Evolutionary conservation across 2,797 vertebrate species (phyloP), one percentile per base, ranked within the genome.

Genomic region (Anolis apletophallus): DNA sequence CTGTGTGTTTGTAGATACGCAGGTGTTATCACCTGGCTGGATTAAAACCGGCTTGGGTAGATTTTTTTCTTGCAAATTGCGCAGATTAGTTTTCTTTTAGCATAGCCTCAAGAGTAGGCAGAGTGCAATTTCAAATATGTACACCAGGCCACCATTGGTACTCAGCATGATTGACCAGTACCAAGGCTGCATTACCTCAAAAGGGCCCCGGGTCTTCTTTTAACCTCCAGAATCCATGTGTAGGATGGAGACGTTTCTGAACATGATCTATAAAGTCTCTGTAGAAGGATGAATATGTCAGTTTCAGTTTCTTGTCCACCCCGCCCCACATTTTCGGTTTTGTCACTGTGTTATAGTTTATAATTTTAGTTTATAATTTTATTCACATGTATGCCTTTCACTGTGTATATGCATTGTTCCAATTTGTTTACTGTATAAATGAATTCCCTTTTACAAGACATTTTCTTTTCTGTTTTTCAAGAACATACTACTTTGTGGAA

Each of bases 41-140:
- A 52, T 64, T 67, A 52, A 86, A 80, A 86, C 78, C 52, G 23
- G 78, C 71, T 52, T 59, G 54, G 64, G 40, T 80, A 34, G 84
- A 80, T 80, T 73, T 86, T 85, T 64, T 59, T 13, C 23, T 59
- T 34, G 32, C 16, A 10, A 36, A 68, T 52, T 69, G 64, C 23
- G 32, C 61, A 77, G 76, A 19, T 86, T 52, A 19, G 77, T 86
- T 80, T 81, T 67, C 23, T 19, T 74, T 86, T 74, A 64, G 40
- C 55, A 17, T 10, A 61, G 82, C 6, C 36, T 75, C 57, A 11
- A 3, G 32, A 23, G 16, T 13, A 32, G 11, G 23, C 10, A 54
- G 50, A 8, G 17, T 75, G 57, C 59, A 52, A 40, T 67, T 86
- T 81, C 71, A 74, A 80, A 52, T 74, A 8, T 73, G 34, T 14